A percentile compares a stretch with the other conserved stretches of the same genome.
phyloP scores from a whole-genome alignment of 2,888 invertebrate genomes.

The Pseudococcus viburni region DNA sequence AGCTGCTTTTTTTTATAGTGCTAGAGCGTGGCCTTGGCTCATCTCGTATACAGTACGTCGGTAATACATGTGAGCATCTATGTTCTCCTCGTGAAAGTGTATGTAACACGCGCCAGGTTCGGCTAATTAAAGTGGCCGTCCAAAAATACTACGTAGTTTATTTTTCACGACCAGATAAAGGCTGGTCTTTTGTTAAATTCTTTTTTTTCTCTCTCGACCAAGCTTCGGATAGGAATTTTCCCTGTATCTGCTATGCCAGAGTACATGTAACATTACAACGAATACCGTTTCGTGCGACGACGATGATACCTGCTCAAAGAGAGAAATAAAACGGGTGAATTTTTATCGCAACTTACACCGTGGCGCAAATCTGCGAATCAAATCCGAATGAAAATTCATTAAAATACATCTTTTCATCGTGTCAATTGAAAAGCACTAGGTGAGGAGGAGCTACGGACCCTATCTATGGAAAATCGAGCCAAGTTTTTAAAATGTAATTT shows the following conservation, averaged over 20 bases:
- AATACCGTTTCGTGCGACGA: too few relatives aligned
- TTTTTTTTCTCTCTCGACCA: not conserved
- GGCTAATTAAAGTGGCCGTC: not conserved
- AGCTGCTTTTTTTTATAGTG: not conserved
- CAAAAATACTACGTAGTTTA: conserved; percentile 2
- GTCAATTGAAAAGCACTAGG: not conserved
- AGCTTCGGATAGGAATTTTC: not conserved
- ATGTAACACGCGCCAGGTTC: conserved; percentile 8
- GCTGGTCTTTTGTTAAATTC: conserved; percentile 19
- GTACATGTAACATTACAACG: too few relatives aligned
- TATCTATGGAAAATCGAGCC: not conserved
- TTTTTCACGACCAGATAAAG: conserved; percentile 31
- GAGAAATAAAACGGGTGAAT: not conserved
- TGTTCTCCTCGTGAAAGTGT: not conserved
- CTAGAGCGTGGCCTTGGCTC: not conserved
- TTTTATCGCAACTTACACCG: too few relatives aligned
- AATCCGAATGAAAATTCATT: conserved; percentile 25
- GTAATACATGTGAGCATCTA: not conserved
- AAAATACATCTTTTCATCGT: conserved; percentile 30
- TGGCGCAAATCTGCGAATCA: not conserved
- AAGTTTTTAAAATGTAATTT: conserved; percentile 42
- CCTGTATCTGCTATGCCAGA: too few relatives aligned
- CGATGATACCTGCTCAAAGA: not conserved
- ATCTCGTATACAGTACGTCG: not conserved
- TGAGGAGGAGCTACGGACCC: not conserved